Evolutionary conservation across 2,113 vertebrate genomes (phyloP).

Genomic region (Anser brachyrhynchus): DNA sequence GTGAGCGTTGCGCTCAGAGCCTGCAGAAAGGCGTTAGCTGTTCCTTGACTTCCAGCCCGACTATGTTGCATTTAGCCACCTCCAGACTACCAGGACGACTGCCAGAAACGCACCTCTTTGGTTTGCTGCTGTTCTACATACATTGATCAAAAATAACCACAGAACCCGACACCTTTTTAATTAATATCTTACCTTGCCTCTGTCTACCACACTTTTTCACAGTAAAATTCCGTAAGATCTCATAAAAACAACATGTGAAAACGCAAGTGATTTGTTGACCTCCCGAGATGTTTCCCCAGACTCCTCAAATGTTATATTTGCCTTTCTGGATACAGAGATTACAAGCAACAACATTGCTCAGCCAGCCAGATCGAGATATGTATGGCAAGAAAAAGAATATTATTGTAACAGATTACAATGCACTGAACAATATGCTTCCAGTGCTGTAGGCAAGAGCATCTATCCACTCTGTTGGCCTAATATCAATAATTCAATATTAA

Average conservation of each 20-base stretch:
- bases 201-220: background rate
- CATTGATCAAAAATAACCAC: background rate
- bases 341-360: background rate
- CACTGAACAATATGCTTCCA: background rate
- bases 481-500: conserved; percentile 25
- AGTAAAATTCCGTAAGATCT: background rate
- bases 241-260: background rate
- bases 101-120: background rate
- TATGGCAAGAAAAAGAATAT: background rate
- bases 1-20: background rate
- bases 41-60: too few species aligned
- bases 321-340: background rate
- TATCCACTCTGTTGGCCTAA: background rate
- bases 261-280: background rate
- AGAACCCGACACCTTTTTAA: background rate
- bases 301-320: background rate
- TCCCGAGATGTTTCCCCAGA: background rate
- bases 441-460: background rate
- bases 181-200: background rate
- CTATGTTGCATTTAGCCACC: background rate
- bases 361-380: background rate
- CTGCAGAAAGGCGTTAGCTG: background rate
- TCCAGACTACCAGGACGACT: background rate
- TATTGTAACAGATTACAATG: background rate
- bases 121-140: background rate